These are phyloP conservation scores for Balanococcus diminutus DNA, from an alignment of 2,888 invertebrate species.

Conservation along the genomic window DNA sequence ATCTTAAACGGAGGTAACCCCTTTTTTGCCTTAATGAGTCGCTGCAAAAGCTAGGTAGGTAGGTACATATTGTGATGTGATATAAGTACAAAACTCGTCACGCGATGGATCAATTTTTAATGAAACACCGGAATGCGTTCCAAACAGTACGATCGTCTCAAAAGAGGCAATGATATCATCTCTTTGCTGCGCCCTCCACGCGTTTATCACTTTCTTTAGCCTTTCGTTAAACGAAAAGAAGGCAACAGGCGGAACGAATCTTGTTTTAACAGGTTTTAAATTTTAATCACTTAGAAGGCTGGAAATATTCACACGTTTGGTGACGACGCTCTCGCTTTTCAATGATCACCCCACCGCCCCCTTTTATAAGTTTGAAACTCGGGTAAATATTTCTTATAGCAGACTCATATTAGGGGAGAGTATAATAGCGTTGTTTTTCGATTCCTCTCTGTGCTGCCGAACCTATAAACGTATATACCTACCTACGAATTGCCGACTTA, in stretches of 20 bases:
- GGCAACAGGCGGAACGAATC: conserved; percentile 2
- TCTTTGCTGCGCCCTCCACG: background rate
- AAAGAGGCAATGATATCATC: background rate
- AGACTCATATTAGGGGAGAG: background rate
- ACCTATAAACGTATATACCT: background rate
- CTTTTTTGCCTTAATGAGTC: too few relatives aligned
- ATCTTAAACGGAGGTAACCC: too few relatives aligned
- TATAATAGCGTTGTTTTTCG: background rate
- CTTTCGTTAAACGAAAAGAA: background rate
- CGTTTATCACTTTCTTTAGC: background rate
- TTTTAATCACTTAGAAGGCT: background rate
- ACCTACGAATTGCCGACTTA: background rate
- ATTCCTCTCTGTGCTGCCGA: background rate
- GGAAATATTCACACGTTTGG: conserved; percentile 22
- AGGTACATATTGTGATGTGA: too few relatives aligned
- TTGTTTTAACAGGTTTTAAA: conserved; percentile 29
- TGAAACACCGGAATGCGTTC: background rate
- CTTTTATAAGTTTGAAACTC: background rate
- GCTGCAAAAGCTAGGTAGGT: too few relatives aligned
- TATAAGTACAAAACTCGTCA: background rate
- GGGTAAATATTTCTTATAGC: background rate
- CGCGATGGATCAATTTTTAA: background rate
- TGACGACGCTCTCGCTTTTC: background rate
- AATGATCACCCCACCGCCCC: background rate
- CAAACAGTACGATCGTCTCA: background rate